These are phyloP conservation scores for Muscicapa adusta DNA, from an alignment of 2,113 vertebrate genomes.

Conservation along the genomic window DNA sequence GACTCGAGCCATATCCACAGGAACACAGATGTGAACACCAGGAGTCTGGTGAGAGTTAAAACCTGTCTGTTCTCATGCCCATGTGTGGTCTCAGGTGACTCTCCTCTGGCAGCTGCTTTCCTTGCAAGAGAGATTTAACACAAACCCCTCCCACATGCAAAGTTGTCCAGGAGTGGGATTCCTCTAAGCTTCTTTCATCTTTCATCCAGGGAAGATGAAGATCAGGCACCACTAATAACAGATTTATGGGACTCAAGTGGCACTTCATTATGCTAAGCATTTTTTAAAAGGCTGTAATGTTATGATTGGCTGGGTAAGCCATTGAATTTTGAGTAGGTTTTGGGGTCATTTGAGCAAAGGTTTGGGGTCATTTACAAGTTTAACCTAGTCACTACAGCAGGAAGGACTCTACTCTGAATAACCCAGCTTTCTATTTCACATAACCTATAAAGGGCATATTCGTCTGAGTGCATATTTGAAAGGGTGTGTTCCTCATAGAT, in stretches of 20 bases:
- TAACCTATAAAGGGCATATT: not conserved
- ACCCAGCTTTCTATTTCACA: not conserved
- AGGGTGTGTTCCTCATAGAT: not conserved
- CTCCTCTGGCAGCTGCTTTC: not conserved
- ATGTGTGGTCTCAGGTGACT: not conserved
- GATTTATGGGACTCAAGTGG: not conserved
- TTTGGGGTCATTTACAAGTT: not conserved
- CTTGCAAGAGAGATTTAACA: not conserved
- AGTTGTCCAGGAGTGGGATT: not conserved
- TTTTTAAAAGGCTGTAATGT: not conserved
- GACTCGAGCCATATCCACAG: not conserved
- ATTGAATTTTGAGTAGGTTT: not conserved
- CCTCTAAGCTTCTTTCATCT: not conserved
- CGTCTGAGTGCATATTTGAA: not conserved
- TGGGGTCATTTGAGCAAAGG: not conserved
- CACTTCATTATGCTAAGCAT: not conserved
- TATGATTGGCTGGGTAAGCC: not conserved
- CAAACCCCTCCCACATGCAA: not conserved
- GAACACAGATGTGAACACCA: not conserved
- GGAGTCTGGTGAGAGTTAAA: not conserved
- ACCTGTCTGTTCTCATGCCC: not conserved
- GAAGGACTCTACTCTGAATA: not conserved
- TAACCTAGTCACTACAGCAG: not conserved
- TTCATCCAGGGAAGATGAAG: not conserved
- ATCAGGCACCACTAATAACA: not conserved